phyloP scores from a whole-genome alignment of 2,888 invertebrate genomes.

The Leucophenga maculata region DNA sequence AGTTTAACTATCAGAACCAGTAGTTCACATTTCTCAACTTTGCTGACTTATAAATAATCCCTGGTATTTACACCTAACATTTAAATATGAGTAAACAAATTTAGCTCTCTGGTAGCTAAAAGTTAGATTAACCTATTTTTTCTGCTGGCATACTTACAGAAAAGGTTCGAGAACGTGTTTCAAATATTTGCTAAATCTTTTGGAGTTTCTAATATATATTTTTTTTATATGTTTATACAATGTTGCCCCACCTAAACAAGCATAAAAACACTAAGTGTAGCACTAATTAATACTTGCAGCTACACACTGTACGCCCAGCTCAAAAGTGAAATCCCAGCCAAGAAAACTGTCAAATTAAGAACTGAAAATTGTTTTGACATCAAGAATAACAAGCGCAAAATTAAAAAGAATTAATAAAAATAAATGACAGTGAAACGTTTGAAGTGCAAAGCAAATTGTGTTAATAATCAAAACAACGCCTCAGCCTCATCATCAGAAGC shows the following conservation, averaged over 20 bases:
- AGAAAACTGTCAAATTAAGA: conserved; percentile 46
- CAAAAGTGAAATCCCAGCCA: conserved; percentile 6
- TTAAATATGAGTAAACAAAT: not conserved
- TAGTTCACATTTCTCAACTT: conserved; percentile 13
- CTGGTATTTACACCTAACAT: conserved; percentile 24
- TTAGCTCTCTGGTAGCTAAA: too few species aligned
- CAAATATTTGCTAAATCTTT: too few species aligned
- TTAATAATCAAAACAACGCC: conserved; percentile 13
- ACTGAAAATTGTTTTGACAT: conserved; percentile 49
- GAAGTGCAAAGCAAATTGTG: conserved; percentile 28
- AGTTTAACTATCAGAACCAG: conserved; percentile 18
- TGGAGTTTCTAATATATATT: too few species aligned
- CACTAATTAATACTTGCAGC: conserved; percentile 3
- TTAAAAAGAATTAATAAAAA: not conserved
- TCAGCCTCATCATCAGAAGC: not conserved
- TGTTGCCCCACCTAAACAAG: not conserved
- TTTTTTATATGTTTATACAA: too few species aligned
- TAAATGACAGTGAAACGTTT: not conserved
- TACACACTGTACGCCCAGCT: not conserved
- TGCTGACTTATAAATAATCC: conserved; percentile 15
- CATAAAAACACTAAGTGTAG: not conserved
- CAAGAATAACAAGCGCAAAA: conserved; percentile 9
- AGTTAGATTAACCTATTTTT: too few species aligned
- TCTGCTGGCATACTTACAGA: too few species aligned
- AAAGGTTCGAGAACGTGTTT: too few species aligned